Conservation (phyloP, 1,140 invertebrate species). For the Ips typographus region DNA sequence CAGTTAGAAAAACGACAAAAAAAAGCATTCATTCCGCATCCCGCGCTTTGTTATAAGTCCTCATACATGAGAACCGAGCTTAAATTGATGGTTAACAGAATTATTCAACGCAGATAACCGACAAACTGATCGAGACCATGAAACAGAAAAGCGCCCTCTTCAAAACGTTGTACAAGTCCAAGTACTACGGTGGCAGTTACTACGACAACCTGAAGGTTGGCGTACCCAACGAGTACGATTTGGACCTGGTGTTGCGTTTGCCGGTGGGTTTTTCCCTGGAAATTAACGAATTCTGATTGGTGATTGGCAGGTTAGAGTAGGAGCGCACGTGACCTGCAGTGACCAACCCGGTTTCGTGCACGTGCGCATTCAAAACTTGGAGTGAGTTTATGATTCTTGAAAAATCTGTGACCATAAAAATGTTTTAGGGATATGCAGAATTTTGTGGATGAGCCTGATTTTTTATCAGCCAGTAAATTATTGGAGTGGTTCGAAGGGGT, state of each 20-base stretch:
- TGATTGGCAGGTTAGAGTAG: background rate
- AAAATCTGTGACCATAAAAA: constrained; percentile 35
- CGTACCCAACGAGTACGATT: constrained; percentile 58
- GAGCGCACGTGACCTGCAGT: background rate
- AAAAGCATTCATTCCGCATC: background rate
- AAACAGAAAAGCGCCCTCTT: constrained; percentile 35
- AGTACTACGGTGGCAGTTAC: constrained; percentile 57
- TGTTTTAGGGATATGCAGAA: constrained; percentile 44
- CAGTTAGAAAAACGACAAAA: too few species aligned
- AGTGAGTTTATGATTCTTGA: background rate
- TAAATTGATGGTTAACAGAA: too few species aligned
- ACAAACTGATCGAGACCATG: constrained; percentile 9
- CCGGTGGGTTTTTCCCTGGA: constrained; percentile 11
- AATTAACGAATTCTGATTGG: background rate
- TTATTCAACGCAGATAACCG: background rate
- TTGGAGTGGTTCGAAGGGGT: constrained; percentile 44
- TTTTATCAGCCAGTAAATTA: constrained; percentile 38
- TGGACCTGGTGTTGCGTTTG: constrained; percentile 48
- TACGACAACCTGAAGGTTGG: constrained; percentile 58
- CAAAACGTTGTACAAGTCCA: constrained; percentile 43
- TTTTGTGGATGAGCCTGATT: constrained; percentile 31
- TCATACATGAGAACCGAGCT: too few species aligned
- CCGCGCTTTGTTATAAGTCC: background rate
- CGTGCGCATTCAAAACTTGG: constrained; percentile 6
- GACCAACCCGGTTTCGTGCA: constrained; percentile 40